A percentile compares a stretch with the other conserved stretches of the same genome.
These are phyloP conservation scores for Saturnia pavonia DNA, from an alignment of 2,888 invertebrate genomes.

Conservation along the genomic window DNA sequence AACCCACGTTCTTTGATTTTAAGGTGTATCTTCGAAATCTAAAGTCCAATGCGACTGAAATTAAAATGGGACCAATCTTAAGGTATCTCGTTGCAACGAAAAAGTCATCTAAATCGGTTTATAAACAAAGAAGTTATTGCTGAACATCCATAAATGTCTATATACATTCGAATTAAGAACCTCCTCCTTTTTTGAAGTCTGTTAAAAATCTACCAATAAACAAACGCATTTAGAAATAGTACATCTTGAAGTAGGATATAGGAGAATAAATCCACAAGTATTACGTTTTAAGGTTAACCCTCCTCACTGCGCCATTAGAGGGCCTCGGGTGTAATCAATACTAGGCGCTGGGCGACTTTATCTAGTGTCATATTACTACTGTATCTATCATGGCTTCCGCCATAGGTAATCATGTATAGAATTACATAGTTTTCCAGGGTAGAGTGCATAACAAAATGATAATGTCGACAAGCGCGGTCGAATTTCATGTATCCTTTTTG, in stretches of 20 bases:
- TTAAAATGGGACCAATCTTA: too few relatives aligned
- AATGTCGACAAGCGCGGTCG: not conserved
- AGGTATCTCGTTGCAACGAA: too few relatives aligned
- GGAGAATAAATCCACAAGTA: not conserved
- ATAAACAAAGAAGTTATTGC: too few relatives aligned
- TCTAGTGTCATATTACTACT: not conserved
- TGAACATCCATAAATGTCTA: too few relatives aligned
- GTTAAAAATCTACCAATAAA: too few relatives aligned
- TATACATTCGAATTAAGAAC: too few relatives aligned
- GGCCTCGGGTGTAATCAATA: conserved; percentile 1
- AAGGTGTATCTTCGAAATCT: too few relatives aligned
- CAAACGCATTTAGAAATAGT: too few relatives aligned
- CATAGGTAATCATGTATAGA: not conserved
- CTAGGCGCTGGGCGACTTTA: not conserved
- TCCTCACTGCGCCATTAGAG: not conserved
- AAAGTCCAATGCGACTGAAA: too few relatives aligned
- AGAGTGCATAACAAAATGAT: not conserved
- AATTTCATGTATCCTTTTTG: not conserved
- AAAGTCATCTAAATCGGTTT: too few relatives aligned
- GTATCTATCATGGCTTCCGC: conserved; percentile 1
- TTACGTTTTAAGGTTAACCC: not conserved
- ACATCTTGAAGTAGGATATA: not conserved
- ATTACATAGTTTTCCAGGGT: not conserved
- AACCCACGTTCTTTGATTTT: too few relatives aligned
- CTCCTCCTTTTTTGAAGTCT: too few relatives aligned